Evolutionary conservation across 1,140 invertebrate species (phyloP), one percentile per base, ranked within the genome.

Genomic region (Thrips palmi): DNA sequence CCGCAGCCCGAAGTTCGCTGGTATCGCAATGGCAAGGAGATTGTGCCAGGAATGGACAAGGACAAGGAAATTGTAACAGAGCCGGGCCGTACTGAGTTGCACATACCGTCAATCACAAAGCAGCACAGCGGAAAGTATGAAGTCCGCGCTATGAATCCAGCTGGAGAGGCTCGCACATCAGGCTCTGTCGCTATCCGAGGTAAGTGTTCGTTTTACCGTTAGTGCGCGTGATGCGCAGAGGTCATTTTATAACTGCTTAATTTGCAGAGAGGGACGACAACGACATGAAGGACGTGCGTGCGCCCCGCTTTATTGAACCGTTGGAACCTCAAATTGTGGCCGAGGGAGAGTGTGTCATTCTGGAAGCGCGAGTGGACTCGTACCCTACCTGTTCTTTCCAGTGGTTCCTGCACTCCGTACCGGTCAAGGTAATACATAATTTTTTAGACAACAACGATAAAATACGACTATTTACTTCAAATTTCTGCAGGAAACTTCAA

Each of bases 41-140:
- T 96, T 17, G 55, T 65, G 45, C 61, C 70, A 40, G n/a, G n/a
- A n/a, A n/a, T n/a, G n/a, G n/a, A n/a, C n/a, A n/a, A n/a, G n/a
- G 68, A 69, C 41, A 68, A 80, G 40, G 73, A 79, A 45, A 73
- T 81, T 22, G 57, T 59, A 30, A 70, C 65, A n/a, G 64, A 70
- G 29, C 68, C 75, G 29, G 72, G 60, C 42, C 74, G 56, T 49
- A 78, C 73, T 11, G 72, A 59, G 38, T 59, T 94, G 2, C 66
- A 55, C 46, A 71, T 89, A 40, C 58, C 67, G 8, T 72, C 79
- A 42, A 60, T 70, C 44, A 69, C 67, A 17, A 77, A 77, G 48
- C 76, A 77, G 46, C 77, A 81, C 50, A 65, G 65, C 41, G 86
- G 85, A 22, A 85, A 84, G 55, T 89, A 87, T 56, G 83, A 88